Percentiles rank a stretch among this genome's conserved stretches.
These are phyloP conservation scores for Nephrotoma flavescens DNA, from an alignment of 2,888 invertebrate species.

Conservation along the genomic window DNA sequence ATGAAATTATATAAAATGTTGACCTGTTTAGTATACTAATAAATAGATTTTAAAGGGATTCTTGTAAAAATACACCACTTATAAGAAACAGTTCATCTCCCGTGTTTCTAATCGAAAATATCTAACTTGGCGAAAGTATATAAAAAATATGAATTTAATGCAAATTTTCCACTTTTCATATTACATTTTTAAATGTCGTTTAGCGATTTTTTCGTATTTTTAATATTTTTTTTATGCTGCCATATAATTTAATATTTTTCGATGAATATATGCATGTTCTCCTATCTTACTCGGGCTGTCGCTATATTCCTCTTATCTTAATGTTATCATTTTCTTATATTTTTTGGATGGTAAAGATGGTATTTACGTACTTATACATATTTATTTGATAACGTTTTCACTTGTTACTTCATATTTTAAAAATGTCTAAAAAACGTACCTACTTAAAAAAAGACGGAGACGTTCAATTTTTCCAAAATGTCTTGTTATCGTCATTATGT, in stretches of 20 bases:
- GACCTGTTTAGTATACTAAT: no score
- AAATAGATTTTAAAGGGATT: not conserved
- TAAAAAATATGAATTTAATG: not conserved
- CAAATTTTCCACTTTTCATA: not conserved
- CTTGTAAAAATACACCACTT: not conserved
- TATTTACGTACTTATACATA: not conserved
- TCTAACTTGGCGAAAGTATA: not conserved
- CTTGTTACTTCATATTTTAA: not conserved
- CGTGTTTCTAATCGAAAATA: not conserved
- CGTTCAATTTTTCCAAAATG: not conserved
- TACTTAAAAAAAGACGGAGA: not conserved
- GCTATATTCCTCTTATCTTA: not conserved
- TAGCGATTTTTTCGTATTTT: not conserved
- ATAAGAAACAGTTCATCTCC: not conserved
- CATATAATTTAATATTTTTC: not conserved
- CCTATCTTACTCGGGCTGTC: not conserved
- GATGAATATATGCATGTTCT: not conserved
- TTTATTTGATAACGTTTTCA: not conserved
- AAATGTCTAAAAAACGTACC: not conserved
- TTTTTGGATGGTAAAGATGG: not conserved
- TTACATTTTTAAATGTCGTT: not conserved
- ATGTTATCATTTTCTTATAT: not conserved
- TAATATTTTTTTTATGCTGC: not conserved
- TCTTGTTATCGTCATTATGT: not conserved
- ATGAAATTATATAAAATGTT: no score